phyloP scores from a whole-genome alignment of 1,140 invertebrate genomes.

The Lucilia cuprina region DNA sequence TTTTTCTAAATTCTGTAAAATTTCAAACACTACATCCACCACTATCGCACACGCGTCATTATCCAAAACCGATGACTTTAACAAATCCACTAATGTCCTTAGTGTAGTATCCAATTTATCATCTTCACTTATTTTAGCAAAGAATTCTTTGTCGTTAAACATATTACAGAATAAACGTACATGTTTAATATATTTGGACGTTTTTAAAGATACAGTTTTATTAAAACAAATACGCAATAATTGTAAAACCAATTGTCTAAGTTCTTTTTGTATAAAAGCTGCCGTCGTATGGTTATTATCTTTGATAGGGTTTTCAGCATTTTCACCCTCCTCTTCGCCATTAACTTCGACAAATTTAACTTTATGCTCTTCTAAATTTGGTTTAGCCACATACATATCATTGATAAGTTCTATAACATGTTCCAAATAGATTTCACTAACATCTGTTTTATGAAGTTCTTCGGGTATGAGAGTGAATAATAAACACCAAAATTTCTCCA shows the following conservation, averaged over 20 bases:
- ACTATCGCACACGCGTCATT: constrained; percentile 62
- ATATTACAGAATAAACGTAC: constrained; percentile 50
- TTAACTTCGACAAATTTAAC: constrained; percentile 49
- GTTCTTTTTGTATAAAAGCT: constrained; percentile 56
- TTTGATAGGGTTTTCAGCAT: neutral
- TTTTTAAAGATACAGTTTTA: constrained; percentile 57
- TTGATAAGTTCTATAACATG: constrained; percentile 50
- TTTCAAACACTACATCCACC: constrained; percentile 68
- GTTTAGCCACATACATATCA: constrained; percentile 53
- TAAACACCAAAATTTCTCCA: constrained; percentile 66
- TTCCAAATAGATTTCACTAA: constrained; percentile 47
- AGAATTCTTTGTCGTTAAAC: constrained; percentile 51
- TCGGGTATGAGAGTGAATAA: constrained; percentile 62
- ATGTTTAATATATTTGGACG: constrained; percentile 46
- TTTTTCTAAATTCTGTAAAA: constrained; percentile 65
- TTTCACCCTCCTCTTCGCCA: neutral
- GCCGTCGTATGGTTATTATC: constrained; percentile 27
- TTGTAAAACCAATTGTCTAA: constrained; percentile 65
- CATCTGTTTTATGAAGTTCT: constrained; percentile 46
- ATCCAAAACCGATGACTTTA: constrained; percentile 38
- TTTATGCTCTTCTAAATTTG: constrained; percentile 47
- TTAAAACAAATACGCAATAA: constrained; percentile 65
- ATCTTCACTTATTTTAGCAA: constrained; percentile 20
- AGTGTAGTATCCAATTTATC: neutral
- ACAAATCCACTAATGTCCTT: neutral